Conservation (phyloP, 2,797 vertebrate genomes). For the Aselliscus stoliczkanus region DNA sequence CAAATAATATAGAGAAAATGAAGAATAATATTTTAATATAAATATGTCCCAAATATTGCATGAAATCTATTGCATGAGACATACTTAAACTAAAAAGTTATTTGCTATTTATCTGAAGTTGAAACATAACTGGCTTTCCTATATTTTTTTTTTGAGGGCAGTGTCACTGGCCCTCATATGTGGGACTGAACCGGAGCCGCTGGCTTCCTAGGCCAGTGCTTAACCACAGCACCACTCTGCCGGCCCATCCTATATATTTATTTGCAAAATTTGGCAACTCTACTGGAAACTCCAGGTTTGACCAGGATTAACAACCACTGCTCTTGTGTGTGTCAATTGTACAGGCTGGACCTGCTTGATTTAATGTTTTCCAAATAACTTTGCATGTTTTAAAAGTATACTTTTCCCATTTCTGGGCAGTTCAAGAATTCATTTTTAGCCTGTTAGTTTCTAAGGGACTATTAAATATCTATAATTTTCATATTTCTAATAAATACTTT, state of each 20-base stretch:
- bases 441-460: background rate
- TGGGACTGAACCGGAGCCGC: no score
- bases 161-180: no score
- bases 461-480: background rate
- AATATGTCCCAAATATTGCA: background rate
- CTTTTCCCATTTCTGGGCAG: background rate
- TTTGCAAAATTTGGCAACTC: background rate
- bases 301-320: background rate
- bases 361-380: conserved; percentile 11
- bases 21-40: background rate
- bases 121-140: background rate
- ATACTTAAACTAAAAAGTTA: background rate
- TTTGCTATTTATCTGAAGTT: background rate
- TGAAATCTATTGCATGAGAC: background rate
- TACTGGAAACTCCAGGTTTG: background rate
- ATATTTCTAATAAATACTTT: background rate
- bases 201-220: no score
- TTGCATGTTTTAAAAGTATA: background rate
- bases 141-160: no score
- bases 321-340: background rate
- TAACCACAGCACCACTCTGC: no score
- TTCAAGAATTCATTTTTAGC: background rate
- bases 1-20: background rate
- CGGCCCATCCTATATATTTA: background rate
- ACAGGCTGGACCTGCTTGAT: background rate